Evolutionary conservation across 2,797 vertebrate genomes (phyloP).

Genomic region (Coracias cyanogaster): DNA sequence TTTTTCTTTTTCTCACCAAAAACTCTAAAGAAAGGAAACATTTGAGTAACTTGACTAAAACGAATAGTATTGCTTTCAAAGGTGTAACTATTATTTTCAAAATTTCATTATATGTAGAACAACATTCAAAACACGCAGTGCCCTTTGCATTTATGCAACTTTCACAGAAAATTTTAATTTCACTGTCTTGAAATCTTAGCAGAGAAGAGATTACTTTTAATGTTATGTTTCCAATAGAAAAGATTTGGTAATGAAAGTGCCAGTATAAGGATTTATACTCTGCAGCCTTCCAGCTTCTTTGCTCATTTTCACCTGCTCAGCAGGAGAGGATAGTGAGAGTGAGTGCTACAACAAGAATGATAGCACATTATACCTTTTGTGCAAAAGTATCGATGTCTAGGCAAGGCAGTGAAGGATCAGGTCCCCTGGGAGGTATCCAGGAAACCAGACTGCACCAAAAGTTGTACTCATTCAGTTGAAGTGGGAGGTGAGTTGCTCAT

Average conservation of each 20-base stretch:
- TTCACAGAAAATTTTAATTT: not conserved
- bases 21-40: not conserved
- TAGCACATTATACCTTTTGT: not conserved
- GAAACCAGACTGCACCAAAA: not conserved
- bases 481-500: not conserved
- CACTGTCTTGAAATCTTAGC: too few relatives aligned
- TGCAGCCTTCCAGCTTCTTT: slow-evolving; percentile 9
- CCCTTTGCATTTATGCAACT: not conserved
- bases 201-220: too few relatives aligned
- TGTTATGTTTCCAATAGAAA: not conserved
- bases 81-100: not conserved
- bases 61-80: not conserved
- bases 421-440: not conserved
- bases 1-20: not conserved
- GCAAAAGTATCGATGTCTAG: not conserved
- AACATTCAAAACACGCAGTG: not conserved
- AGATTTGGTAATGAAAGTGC: not conserved
- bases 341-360: slow-evolving; percentile 14
- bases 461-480: not conserved
- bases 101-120: not conserved
- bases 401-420: not conserved
- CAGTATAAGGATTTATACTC: not conserved
- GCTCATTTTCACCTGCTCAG: slow-evolving; percentile 61
- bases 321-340: slow-evolving; percentile 1
- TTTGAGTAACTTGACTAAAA: not conserved